Evolutionary conservation across 2,888 invertebrate species (phyloP), one percentile per base, ranked within the genome.

Genomic region (Polydrusus pterygomalis): DNA sequence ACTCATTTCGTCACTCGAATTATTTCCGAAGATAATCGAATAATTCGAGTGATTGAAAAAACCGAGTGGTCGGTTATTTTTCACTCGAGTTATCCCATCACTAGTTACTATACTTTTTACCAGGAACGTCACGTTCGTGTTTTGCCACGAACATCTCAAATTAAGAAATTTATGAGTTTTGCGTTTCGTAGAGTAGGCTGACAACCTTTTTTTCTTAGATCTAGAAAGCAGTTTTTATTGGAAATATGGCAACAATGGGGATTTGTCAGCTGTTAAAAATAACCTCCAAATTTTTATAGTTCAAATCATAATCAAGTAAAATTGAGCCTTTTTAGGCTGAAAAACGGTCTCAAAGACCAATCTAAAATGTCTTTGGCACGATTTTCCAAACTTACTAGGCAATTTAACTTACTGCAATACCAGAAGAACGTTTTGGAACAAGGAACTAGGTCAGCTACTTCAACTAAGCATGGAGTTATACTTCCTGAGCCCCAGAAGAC

Each of bases 401-500:
- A 58, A 34, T 25, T 25, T 38, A 43, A 30, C 65, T 10, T 70
- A 67, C 75, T 18, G 69, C 78, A 71, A 78, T 79, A 76, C 75
- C 75, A 38, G 77, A 79, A 68, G 56, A 77, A 25, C n/a, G 25
- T 71, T 49, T 25, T 18, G 30, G 43, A 18, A 40, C 11, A 54
- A 38, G 49, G 54, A 54, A 51, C 17, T 20, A 75, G 78, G 62
- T 47, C 70, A 51, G 78, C 78, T 3, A 63, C 70, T 34, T 72
- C 71, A 45, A 79, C 76, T 13, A 80, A 79, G 78, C 47, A 74
- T 18, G 81, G 82, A 6, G 60, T 77, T 43, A 78, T 84, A 43
- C 70, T 81, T 51, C 92, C 93, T 0, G 92, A 93, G 83, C 95
- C 95, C 3, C 90, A 91, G 80, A 91, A 91, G 83, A 90, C 91